phyloP scores from a whole-genome alignment of 2,888 invertebrate genomes.

The Sepioteuthis lessoniana region DNA sequence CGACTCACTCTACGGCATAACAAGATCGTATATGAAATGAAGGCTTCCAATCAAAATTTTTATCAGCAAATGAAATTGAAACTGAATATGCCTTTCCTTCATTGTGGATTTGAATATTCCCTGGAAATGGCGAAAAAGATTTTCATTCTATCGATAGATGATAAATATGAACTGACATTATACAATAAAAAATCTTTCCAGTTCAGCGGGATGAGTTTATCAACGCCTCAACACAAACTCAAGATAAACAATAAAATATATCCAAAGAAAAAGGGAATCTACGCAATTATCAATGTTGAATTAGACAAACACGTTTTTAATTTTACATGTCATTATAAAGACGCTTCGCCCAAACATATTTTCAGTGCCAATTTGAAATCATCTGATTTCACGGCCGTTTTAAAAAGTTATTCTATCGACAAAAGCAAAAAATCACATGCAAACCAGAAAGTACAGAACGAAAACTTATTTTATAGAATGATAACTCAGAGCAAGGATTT shows the following conservation, averaged over 20 bases:
- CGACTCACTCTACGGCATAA: background rate
- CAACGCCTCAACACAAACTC: background rate
- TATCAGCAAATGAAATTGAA: background rate
- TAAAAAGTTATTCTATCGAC: background rate
- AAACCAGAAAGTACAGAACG: too few relatives aligned
- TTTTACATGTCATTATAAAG: background rate
- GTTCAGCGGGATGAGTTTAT: background rate
- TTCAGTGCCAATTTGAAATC: background rate
- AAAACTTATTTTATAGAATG: background rate
- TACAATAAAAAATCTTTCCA: background rate
- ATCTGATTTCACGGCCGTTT: background rate
- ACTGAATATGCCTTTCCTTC: background rate
- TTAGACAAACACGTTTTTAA: background rate
- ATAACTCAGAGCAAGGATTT: background rate
- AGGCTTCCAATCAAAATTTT: background rate
- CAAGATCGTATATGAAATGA: background rate
- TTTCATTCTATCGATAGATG: background rate
- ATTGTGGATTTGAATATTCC: background rate
- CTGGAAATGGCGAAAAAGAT: background rate
- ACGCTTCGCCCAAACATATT: background rate
- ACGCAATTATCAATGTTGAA: background rate
- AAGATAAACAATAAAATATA: background rate
- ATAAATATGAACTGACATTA: background rate
- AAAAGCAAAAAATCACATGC: background rate
- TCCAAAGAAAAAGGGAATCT: background rate